Percentiles rank a stretch among this genome's conserved stretches.
phyloP scores from a whole-genome alignment of 2,113 vertebrate species.

The Melanerpes aurifrons region DNA sequence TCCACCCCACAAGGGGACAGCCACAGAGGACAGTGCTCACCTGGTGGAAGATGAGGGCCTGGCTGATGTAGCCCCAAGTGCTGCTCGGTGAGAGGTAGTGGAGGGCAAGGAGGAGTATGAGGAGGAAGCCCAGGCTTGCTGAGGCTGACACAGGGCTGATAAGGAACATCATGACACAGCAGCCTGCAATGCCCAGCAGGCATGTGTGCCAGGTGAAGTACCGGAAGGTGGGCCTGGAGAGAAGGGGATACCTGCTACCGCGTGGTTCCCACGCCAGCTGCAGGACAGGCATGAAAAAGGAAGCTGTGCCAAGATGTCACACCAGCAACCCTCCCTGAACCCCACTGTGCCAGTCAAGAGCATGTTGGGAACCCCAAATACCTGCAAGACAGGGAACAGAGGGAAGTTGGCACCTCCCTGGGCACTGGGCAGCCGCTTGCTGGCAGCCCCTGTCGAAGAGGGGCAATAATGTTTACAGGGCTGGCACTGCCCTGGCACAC shows the following conservation, averaged over 20 bases:
- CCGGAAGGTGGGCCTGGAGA: constrained; percentile 86
- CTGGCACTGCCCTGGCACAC: not conserved
- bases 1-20: not conserved
- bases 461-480: not conserved
- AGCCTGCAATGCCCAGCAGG: constrained; percentile 86
- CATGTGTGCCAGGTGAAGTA: constrained; percentile 94
- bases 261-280: not conserved
- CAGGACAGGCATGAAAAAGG: not conserved
- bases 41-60: constrained; percentile 95
- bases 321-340: not conserved
- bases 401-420: not conserved
- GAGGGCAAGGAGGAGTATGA: constrained; percentile 87
- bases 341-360: not conserved
- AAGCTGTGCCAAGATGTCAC: not conserved
- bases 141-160: constrained; percentile 91
- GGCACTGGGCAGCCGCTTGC: not conserved
- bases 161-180: constrained; percentile 91
- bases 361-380: fast-evolving
- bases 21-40: constrained; percentile 53
- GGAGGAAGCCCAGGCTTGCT: constrained; percentile 87
- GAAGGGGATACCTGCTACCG: not conserved
- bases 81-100: constrained; percentile 91
- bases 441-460: not conserved
- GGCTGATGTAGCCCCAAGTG: constrained; percentile 94
- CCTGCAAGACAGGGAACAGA: not conserved